phyloP scores from a whole-genome alignment of 2,113 vertebrate genomes.

The Fulica atra region DNA sequence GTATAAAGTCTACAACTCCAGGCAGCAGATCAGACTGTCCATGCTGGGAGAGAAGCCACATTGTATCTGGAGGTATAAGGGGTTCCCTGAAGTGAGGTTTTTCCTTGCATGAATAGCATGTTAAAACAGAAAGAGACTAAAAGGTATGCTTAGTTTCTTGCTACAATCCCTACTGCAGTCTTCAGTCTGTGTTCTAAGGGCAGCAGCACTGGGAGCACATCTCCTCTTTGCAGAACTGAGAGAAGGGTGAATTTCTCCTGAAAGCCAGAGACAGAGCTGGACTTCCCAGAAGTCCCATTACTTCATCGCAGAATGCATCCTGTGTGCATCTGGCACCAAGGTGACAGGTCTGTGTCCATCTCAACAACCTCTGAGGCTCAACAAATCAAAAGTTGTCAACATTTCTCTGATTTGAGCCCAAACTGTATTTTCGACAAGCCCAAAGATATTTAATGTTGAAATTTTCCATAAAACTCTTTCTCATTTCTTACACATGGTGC shows the following conservation, averaged over 20 bases:
- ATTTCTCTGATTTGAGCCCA: not conserved
- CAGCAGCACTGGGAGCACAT: not conserved
- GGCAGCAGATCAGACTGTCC: not conserved
- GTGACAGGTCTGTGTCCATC: not conserved
- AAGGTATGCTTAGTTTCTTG: not conserved
- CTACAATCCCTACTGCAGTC: not conserved
- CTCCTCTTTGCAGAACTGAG: not conserved
- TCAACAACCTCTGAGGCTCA: not conserved
- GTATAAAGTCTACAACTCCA: not conserved
- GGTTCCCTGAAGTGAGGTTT: not conserved
- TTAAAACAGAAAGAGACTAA: not conserved
- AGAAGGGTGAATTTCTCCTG: not conserved
- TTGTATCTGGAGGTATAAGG: not conserved
- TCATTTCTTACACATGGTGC: not conserved
- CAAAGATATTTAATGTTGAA: not conserved
- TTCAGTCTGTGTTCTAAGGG: not conserved
- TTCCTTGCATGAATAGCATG: slow-evolving; percentile 1
- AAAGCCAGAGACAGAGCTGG: not conserved
- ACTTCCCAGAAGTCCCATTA: not conserved
- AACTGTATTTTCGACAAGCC: not conserved
- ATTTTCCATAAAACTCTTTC: not conserved
- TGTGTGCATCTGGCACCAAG: not conserved
- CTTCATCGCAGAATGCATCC: not conserved
- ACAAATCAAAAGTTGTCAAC: not conserved
- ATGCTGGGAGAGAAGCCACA: not conserved